phyloP scores from a whole-genome alignment of 1,140 invertebrate species.

The Sarcophaga peregrina region DNA sequence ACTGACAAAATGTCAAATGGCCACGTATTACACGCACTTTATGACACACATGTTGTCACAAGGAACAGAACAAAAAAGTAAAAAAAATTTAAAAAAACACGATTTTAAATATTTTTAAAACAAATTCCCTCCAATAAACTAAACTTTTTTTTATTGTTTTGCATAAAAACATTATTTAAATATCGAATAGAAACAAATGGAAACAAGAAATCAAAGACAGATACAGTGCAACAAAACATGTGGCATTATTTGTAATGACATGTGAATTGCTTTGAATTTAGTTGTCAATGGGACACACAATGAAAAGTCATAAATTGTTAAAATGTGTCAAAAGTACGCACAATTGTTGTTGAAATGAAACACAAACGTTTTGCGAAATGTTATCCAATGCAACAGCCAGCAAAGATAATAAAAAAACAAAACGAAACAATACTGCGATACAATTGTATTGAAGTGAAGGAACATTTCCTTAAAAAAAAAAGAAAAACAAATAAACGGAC shows the following conservation, averaged over 20 bases:
- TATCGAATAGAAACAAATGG: neutral
- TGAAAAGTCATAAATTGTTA: slow-evolving; percentile 61
- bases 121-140: slow-evolving; percentile 16
- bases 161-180: neutral
- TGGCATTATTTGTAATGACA: slow-evolving; percentile 48
- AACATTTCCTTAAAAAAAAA: slow-evolving; percentile 18
- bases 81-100: slow-evolving; percentile 21
- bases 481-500: neutral
- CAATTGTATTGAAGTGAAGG: neutral
- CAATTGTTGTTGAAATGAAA: slow-evolving; percentile 27
- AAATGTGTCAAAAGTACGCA: slow-evolving; percentile 52
- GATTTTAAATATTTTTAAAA: slow-evolving; percentile 17
- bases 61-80: neutral
- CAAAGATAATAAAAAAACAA: neutral
- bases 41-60: slow-evolving; percentile 62
- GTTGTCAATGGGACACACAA: slow-evolving; percentile 56
- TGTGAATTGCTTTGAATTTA: slow-evolving; percentile 65
- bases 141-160: slow-evolving; percentile 31
- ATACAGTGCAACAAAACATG: slow-evolving; percentile 43
- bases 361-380: neutral
- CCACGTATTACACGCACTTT: slow-evolving; percentile 55
- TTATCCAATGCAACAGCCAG: neutral
- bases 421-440: neutral
- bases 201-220: slow-evolving; percentile 43
- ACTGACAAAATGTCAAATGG: slow-evolving; percentile 45